Evolutionary conservation across 2,113 vertebrate genomes (phyloP).

Genomic region (Saccopteryx bilineata): DNA sequence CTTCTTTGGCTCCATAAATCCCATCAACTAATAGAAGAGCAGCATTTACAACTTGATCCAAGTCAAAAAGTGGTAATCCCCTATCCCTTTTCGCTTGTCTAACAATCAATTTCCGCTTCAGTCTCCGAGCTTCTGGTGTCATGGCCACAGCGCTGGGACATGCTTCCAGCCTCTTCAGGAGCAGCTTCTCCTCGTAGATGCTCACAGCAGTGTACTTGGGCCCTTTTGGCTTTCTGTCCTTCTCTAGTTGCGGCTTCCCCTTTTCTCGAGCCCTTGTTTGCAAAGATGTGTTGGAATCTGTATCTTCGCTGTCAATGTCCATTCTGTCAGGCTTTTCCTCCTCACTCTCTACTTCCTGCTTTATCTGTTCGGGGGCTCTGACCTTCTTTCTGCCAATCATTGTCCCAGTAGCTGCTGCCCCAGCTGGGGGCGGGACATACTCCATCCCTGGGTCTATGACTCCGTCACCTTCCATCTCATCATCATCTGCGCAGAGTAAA

Average conservation of each 20-base stretch:
- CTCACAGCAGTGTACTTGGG: constrained; percentile 89
- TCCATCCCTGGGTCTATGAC: constrained; percentile 98
- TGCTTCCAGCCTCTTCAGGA: constrained; percentile 93
- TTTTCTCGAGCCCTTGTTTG: constrained; percentile 85
- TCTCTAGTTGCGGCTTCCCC: constrained; percentile 87
- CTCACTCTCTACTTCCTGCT: constrained; percentile 96
- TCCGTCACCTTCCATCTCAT: constrained; percentile 95
- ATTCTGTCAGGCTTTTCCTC: constrained; percentile 91
- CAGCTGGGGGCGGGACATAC: constrained; percentile 91
- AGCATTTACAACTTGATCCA: constrained; percentile 94
- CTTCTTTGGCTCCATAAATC: constrained; percentile 92
- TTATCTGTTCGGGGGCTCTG: constrained; percentile 91
- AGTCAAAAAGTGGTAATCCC: constrained; percentile 95
- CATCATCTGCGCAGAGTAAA: constrained; percentile 91
- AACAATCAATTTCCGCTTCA: constrained; percentile 94
- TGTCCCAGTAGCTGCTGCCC: constrained; percentile 80
- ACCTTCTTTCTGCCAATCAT: constrained; percentile 91
- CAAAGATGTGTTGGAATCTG: constrained; percentile 80
- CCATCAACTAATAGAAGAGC: constrained; percentile 94
- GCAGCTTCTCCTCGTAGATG: constrained; percentile 95
- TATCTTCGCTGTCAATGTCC: constrained; percentile 89
- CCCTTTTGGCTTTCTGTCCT: constrained; percentile 82
- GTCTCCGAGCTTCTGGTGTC: constrained; percentile 93
- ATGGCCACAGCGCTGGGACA: constrained; percentile 93
- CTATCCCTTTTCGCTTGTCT: constrained; percentile 95